Evolutionary conservation across 30 jellyfish, hydroid and myxozoan species (phyloP).

Genomic region (Cassiopea xamachana): DNA sequence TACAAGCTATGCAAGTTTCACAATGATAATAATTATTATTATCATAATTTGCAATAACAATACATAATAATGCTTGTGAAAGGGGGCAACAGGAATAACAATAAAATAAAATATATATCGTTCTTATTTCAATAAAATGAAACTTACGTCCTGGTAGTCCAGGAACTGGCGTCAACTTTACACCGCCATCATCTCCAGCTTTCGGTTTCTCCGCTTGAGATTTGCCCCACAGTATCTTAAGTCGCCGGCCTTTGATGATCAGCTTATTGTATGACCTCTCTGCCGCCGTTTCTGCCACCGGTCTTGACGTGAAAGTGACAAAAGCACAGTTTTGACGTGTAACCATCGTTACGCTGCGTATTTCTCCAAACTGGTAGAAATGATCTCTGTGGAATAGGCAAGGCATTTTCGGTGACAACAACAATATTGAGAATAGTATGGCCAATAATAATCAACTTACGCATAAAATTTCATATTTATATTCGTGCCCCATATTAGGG

Average conservation of each 20-base stretch:
- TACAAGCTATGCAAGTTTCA: too few relatives aligned
- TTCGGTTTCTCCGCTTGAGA: constrained; percentile 91
- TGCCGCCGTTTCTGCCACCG: constrained; percentile 97
- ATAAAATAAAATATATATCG: too few relatives aligned
- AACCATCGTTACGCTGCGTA: constrained; percentile 86
- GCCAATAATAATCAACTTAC: too few relatives aligned
- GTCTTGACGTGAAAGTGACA: constrained; percentile 91
- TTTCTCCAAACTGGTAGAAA: constrained; percentile 95
- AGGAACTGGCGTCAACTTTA: constrained; percentile 86
- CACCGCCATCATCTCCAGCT: constrained; percentile 69
- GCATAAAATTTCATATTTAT: too few relatives aligned
- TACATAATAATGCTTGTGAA: too few relatives aligned
- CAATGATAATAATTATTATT: too few relatives aligned
- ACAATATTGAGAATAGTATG: too few relatives aligned
- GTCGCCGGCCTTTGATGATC: constrained; percentile 81
- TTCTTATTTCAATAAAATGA: too few relatives aligned
- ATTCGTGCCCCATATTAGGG: too few relatives aligned
- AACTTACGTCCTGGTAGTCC: constrained; percentile 96
- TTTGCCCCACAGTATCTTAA: constrained; percentile 93
- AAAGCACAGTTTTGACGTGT: constrained; percentile 88
- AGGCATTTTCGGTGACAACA: not conserved
- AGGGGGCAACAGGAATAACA: too few relatives aligned
- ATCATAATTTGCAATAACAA: too few relatives aligned
- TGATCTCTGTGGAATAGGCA: constrained; percentile 59
- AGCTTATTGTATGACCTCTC: constrained; percentile 91